Percentiles rank a stretch among this genome's conserved stretches.
Conservation (phyloP, 2,888 invertebrate genomes). For the Euphydryas editha region DNA sequence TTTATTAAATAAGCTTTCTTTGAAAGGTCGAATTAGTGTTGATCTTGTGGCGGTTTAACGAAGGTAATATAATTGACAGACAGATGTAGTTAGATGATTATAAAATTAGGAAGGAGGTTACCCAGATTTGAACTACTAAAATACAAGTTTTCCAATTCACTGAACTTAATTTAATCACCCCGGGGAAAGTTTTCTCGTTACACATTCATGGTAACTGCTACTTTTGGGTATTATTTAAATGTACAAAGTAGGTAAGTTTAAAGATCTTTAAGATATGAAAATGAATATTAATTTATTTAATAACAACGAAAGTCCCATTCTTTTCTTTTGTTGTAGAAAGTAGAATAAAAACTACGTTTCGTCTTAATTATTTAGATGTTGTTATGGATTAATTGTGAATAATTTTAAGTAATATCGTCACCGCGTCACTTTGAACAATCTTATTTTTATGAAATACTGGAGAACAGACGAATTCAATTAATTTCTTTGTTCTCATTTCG, state of each 20-base stretch:
- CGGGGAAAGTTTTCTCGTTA: slow-evolving; percentile 1
- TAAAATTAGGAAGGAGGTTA: not conserved
- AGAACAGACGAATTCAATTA: slow-evolving; percentile 18
- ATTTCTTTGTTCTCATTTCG: slow-evolving; percentile 12
- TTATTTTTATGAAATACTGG: slow-evolving; percentile 2
- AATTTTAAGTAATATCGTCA: not conserved
- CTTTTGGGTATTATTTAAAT: slow-evolving; percentile 4
- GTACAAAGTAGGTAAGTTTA: not conserved
- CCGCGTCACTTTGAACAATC: slow-evolving; percentile 12
- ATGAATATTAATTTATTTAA: slow-evolving; percentile 3
- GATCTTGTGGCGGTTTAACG: not conserved
- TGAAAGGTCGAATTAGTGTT: not conserved
- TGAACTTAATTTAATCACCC: not conserved
- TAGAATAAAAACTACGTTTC: not conserved
- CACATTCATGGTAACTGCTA: not conserved
- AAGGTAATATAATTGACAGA: too few species aligned
- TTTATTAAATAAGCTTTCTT: not conserved
- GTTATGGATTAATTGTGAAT: not conserved
- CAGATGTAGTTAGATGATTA: too few species aligned
- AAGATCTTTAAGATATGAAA: slow-evolving; percentile 1
- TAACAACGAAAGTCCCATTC: not conserved
- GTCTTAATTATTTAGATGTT: slow-evolving; percentile 1
- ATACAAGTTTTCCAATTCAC: not conserved
- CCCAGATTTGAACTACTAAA: not conserved
- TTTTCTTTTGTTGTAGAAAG: not conserved